phyloP scores from a whole-genome alignment of 2,113 vertebrate species.

The Clinocottus analis region DNA sequence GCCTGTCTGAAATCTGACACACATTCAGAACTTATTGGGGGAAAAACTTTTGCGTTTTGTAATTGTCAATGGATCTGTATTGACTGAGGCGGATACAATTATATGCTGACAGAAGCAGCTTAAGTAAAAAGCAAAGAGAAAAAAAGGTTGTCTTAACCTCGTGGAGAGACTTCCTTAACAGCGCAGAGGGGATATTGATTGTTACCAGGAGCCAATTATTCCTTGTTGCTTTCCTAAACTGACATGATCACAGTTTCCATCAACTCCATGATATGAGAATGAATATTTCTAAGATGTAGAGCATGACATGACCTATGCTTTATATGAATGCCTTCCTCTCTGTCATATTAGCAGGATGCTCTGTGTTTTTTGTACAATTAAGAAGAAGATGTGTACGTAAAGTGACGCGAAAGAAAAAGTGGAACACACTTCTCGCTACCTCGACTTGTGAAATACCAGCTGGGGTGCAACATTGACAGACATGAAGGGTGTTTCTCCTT shows the following conservation, averaged over 20 bases:
- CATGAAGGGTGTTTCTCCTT: constrained; percentile 66
- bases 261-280: not conserved
- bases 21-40: constrained; percentile 54
- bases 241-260: not conserved
- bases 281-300: not conserved
- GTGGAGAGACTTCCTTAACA: constrained; percentile 45
- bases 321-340: constrained; percentile 32
- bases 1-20: constrained; percentile 44
- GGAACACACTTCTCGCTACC: constrained; percentile 50
- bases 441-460: constrained; percentile 71
- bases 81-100: constrained; percentile 50
- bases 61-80: constrained; percentile 36
- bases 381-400: constrained; percentile 55
- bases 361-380: constrained; percentile 62
- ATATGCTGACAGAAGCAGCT: constrained; percentile 49
- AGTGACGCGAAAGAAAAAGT: constrained; percentile 46
- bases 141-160: constrained; percentile 35
- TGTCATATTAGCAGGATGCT: constrained; percentile 28
- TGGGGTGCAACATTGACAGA: constrained; percentile 69
- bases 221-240: constrained; percentile 18
- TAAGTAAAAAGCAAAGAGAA: constrained; percentile 35
- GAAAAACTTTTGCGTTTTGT: constrained; percentile 53
- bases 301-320: constrained; percentile 37
- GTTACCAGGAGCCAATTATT: constrained; percentile 26
- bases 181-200: constrained; percentile 36